Evolutionary conservation across 2,888 invertebrate species (phyloP).

Genomic region (Cheilosia variabilis): DNA sequence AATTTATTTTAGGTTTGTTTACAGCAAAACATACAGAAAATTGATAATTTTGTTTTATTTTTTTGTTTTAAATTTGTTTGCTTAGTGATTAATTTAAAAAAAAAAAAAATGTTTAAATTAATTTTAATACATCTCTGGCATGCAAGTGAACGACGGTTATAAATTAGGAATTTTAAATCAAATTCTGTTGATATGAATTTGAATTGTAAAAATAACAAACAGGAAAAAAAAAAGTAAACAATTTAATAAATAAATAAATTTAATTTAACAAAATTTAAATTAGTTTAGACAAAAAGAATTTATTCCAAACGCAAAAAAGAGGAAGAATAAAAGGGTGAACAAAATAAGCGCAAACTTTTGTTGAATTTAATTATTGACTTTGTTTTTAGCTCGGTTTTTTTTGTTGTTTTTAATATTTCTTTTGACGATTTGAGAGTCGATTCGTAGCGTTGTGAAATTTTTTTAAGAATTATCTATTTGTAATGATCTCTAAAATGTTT

Average conservation of each 20-base stretch:
- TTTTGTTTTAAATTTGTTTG: constrained; percentile 52
- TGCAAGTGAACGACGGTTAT: constrained; percentile 66
- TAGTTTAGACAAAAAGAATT: constrained; percentile 61
- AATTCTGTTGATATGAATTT: constrained; percentile 76
- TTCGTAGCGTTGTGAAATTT: constrained; percentile 10
- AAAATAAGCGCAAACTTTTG: constrained; percentile 39
- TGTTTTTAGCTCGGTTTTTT: background rate
- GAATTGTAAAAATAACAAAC: constrained; percentile 44
- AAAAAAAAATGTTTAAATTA: constrained; percentile 41
- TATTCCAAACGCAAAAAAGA: constrained; percentile 12
- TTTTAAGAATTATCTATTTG: constrained; percentile 29
- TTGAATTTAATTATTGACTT: constrained; percentile 8
- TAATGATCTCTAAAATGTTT: constrained; percentile 58
- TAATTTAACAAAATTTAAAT: constrained; percentile 55
- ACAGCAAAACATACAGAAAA: constrained; percentile 34
- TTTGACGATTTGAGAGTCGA: constrained; percentile 12
- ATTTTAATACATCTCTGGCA: constrained; percentile 70
- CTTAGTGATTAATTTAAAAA: constrained; percentile 53
- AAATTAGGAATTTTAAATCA: constrained; percentile 63
- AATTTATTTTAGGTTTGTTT: constrained; percentile 42
- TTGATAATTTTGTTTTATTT: constrained; percentile 32
- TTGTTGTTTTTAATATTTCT: constrained; percentile 10
- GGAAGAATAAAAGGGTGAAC: constrained; percentile 10
- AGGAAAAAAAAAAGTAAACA: constrained; percentile 35
- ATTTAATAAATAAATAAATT: constrained; percentile 62